These are phyloP conservation scores for Pedetes capensis DNA, from an alignment of 2,113 vertebrate species.

Conservation along the genomic window DNA sequence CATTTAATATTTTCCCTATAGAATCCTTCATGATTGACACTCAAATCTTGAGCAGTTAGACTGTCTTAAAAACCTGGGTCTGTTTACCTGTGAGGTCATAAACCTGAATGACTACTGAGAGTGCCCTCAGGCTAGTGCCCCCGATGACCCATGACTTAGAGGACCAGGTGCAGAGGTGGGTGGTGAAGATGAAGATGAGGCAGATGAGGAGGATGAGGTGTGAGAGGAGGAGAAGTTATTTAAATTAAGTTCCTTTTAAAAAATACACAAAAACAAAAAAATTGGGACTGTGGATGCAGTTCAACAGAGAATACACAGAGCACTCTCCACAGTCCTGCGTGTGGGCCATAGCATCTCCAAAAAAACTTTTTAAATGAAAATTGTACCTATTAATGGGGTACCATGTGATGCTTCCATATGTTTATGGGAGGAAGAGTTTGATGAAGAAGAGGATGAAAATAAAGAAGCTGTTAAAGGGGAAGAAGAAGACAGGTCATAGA, in stretches of 20 bases:
- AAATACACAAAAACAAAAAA: not conserved
- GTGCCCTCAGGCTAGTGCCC: too few species aligned
- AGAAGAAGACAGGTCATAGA: not conserved
- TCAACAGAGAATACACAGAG: too few species aligned
- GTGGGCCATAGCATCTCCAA: too few species aligned
- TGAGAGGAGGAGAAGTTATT: not conserved
- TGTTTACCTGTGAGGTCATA: constrained; percentile 82
- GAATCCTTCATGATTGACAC: too few species aligned
- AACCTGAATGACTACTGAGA: constrained; percentile 85
- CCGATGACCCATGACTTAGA: constrained; percentile 71
- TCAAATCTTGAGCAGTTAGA: too few species aligned
- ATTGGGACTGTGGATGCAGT: rapidly evolving
- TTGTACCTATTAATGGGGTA: not conserved
- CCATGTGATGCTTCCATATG: not conserved
- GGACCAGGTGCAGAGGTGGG: constrained; percentile 84
- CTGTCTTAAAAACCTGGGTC: not conserved
- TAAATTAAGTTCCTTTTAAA: not conserved
- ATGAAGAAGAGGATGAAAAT: not conserved
- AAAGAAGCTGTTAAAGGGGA: not conserved
- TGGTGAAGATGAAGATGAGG: constrained; percentile 81
- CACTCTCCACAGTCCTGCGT: too few species aligned
- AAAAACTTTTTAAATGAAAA: not conserved
- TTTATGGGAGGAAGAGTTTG: not conserved
- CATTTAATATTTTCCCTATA: too few species aligned
- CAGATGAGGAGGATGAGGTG: not conserved